Percentiles rank a stretch among this genome's conserved stretches.
These are phyloP conservation scores for Mactromeris polynyma DNA, from an alignment of 2,888 invertebrate species.

Conservation along the genomic window DNA sequence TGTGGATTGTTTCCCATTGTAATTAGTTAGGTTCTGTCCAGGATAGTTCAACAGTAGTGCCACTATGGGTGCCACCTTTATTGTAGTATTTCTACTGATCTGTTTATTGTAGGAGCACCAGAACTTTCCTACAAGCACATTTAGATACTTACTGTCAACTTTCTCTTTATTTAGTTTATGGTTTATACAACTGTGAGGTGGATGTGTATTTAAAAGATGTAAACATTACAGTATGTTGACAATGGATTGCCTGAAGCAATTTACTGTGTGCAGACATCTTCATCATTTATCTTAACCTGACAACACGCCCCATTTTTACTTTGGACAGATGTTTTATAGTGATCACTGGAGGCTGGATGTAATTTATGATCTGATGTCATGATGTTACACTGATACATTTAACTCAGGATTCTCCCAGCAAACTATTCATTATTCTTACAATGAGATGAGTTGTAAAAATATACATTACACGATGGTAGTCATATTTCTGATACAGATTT, in stretches of 20 bases:
- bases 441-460: background rate
- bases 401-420: background rate
- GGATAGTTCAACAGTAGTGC: too few species aligned
- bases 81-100: too few species aligned
- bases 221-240: background rate
- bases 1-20: too few species aligned
- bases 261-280: background rate
- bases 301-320: background rate
- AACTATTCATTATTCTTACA: background rate
- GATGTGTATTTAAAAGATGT: too few species aligned
- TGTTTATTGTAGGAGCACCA: too few species aligned
- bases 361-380: background rate
- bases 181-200: too few species aligned
- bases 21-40: too few species aligned
- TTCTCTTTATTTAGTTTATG: too few species aligned
- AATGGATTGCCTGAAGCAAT: slow-evolving; percentile 10
- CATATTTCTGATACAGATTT: background rate
- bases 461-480: background rate
- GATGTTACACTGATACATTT: background rate
- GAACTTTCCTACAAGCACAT: too few species aligned
- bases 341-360: background rate
- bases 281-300: background rate
- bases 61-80: too few species aligned
- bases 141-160: too few species aligned
- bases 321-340: background rate